Conservation (phyloP, 2,888 invertebrate species). For the Acanthosepion pharaonis region DNA sequence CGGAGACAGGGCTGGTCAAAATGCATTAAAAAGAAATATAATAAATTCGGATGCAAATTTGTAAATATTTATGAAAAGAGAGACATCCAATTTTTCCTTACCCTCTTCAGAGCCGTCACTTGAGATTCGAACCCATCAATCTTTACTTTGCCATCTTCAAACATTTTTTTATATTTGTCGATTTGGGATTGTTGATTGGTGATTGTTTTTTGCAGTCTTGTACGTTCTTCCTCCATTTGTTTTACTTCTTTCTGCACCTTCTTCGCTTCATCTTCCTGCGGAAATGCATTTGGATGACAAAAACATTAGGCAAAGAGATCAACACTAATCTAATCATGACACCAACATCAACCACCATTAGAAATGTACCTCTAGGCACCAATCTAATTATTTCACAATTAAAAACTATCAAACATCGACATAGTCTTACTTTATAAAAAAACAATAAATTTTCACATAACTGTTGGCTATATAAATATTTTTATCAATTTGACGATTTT, state of each 20-base stretch:
- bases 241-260: conserved; percentile 67
- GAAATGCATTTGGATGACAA: neutral
- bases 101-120: conserved; percentile 67
- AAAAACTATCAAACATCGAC: no score
- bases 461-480: no score
- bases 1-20: no score
- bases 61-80: no score
- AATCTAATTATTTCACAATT: no score
- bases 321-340: neutral
- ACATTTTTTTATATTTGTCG: conserved; percentile 74
- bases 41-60: no score
- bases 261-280: conserved; percentile 73
- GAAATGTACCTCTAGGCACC: no score
- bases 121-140: conserved; percentile 71
- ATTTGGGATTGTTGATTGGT: conserved; percentile 72
- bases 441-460: no score
- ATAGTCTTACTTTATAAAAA: no score
- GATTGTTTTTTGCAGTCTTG: conserved; percentile 69
- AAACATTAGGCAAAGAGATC: neutral
- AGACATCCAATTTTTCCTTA: conserved; percentile 49
- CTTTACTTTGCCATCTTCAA: conserved; percentile 72
- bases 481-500: no score
- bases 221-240: conserved; percentile 74
- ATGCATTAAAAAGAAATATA: no score
- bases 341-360: no score